Conservation (phyloP, 2,888 invertebrate species). For the Diarsia mendica region DNA sequence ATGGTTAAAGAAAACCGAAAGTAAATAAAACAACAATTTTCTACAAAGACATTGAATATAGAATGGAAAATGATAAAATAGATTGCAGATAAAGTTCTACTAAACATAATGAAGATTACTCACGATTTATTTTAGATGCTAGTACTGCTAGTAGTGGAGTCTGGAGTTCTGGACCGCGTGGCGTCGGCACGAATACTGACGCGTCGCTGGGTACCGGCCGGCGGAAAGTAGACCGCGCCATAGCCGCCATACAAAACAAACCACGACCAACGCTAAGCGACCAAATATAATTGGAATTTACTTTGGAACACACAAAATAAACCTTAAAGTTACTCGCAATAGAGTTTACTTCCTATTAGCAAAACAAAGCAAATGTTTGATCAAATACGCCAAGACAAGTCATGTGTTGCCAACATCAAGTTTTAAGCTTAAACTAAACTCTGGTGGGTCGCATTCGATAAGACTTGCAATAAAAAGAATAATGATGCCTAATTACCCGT, state of each 20-base stretch:
- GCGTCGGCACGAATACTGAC: conserved; percentile 35
- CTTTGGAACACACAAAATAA: background rate
- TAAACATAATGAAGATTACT: conserved; percentile 7
- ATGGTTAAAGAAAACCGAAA: background rate
- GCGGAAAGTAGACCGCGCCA: conserved; percentile 10
- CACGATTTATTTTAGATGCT: conserved; percentile 22
- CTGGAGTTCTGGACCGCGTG: conserved; percentile 1
- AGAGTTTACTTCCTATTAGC: conserved; percentile 11
- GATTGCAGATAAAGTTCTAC: background rate
- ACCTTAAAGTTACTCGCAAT: accelerated
- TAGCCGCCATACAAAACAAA: conserved; percentile 21
- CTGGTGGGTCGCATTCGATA: conserved; percentile 10
- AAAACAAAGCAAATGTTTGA: conserved; percentile 19
- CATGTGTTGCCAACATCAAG: conserved; percentile 21
- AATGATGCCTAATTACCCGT: conserved; percentile 12
- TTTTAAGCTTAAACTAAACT: conserved; percentile 16
- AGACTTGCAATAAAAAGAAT: conserved; percentile 5
- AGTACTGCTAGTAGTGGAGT: background rate
- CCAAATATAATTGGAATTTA: conserved; percentile 32
- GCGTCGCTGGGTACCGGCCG: conserved; percentile 30
- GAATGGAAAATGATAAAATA: background rate
- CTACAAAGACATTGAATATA: background rate
- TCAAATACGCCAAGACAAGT: background rate
- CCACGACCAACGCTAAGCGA: conserved; percentile 22
- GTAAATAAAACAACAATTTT: background rate